phyloP scores from a whole-genome alignment of 1,140 invertebrate species.

The Hesperophylax magnus region DNA sequence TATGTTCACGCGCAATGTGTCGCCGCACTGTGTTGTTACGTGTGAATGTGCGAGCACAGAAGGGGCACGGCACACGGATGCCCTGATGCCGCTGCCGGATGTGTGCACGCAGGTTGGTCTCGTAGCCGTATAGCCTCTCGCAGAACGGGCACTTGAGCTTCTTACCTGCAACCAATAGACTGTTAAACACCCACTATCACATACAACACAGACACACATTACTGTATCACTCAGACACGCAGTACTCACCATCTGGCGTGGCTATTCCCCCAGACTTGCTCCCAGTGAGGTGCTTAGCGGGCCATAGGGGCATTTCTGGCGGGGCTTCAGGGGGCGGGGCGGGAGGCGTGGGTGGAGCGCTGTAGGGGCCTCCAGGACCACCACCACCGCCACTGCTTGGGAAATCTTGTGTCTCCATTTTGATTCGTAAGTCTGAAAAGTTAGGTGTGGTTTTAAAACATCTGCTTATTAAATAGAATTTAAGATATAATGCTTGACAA shows the following conservation, averaged over 20 bases:
- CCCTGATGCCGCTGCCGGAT: conserved; percentile 92
- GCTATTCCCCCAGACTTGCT: conserved; percentile 71
- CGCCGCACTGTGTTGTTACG: conserved; percentile 91
- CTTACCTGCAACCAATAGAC: conserved; percentile 75
- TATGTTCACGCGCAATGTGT: conserved; percentile 90
- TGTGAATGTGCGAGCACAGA: conserved; percentile 91
- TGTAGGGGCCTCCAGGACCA: conserved; percentile 64
- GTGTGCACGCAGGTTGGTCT: conserved; percentile 92
- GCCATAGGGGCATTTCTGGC: conserved; percentile 65
- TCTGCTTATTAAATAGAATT: neutral
- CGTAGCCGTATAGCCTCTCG: conserved; percentile 92
- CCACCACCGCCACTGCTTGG: conserved; percentile 66
- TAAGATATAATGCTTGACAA: neutral
- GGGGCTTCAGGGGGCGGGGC: conserved; percentile 51
- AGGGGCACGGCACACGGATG: conserved; percentile 89
- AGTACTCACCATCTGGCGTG: conserved; percentile 66
- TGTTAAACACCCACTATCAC: neutral
- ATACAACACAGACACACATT: too few species aligned
- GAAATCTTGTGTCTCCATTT: conserved; percentile 72
- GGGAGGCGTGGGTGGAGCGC: conserved; percentile 62
- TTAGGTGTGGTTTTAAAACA: neutral
- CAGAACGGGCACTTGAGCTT: conserved; percentile 93
- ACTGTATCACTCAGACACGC: neutral
- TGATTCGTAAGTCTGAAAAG: conserved; percentile 72
- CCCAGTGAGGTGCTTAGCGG: conserved; percentile 66